These are phyloP conservation scores for Forbesichthys papilliferus DNA, from an alignment of 2,113 vertebrate genomes.

Conservation along the genomic window DNA sequence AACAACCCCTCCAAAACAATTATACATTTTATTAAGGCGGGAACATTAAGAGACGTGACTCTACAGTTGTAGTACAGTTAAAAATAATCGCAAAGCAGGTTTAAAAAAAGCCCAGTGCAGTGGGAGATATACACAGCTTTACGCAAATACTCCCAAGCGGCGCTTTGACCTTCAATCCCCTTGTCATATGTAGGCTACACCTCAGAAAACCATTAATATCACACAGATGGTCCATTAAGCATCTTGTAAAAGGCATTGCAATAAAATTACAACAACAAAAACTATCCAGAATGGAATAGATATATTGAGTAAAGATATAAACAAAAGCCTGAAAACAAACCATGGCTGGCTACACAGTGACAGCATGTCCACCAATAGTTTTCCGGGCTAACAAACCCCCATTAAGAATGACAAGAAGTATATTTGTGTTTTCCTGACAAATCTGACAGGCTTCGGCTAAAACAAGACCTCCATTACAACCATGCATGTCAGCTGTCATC, in stretches of 20 bases:
- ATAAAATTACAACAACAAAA: conserved; percentile 24
- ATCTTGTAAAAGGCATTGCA: conserved; percentile 52
- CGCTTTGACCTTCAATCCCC: background rate
- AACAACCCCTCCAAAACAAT: background rate
- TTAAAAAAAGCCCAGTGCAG: no score
- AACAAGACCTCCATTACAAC: conserved; percentile 64
- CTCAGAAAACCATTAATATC: conserved; percentile 37
- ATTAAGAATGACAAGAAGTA: conserved; percentile 61
- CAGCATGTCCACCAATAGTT: conserved; percentile 34
- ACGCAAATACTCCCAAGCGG: no score
- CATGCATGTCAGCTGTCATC: conserved; percentile 48
- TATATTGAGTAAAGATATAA: conserved; percentile 34
- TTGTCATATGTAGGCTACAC: background rate
- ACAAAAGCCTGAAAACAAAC: conserved; percentile 9
- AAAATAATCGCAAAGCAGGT: no score
- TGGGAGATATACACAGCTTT: no score
- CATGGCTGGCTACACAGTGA: conserved; percentile 47
- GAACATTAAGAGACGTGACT: no score
- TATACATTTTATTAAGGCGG: no score
- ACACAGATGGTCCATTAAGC: conserved; percentile 40
- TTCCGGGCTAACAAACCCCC: conserved; percentile 54
- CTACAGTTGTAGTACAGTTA: no score
- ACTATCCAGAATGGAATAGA: conserved; percentile 32
- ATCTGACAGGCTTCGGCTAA: conserved; percentile 60
- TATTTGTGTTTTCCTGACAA: conserved; percentile 64